phyloP scores from a whole-genome alignment of 2,113 vertebrate genomes.

The Struthidea cinerea region DNA sequence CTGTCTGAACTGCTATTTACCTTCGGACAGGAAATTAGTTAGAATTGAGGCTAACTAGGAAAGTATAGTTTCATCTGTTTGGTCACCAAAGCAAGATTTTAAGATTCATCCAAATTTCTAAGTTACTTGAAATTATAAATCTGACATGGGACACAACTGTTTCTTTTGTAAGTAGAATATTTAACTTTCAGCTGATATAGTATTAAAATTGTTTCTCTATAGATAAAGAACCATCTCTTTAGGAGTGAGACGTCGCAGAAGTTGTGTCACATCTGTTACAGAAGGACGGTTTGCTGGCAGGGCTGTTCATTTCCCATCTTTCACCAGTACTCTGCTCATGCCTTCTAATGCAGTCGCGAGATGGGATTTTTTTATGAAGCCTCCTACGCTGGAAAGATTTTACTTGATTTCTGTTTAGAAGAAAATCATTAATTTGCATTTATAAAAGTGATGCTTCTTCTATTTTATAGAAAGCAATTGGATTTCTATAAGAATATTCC shows the following conservation, averaged over 20 bases:
- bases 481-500: background rate
- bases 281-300: background rate
- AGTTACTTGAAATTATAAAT: background rate
- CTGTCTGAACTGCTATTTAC: background rate
- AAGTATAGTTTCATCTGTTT: background rate
- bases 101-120: background rate
- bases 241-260: background rate
- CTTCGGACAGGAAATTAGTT: background rate
- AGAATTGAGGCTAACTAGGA: background rate
- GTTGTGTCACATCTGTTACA: background rate
- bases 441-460: background rate
- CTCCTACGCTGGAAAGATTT: background rate
- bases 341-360: background rate
- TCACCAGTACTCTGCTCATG: background rate
- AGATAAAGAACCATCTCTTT: background rate
- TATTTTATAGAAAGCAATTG: background rate
- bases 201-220: background rate
- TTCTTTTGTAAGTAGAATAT: background rate
- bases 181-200: background rate
- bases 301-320: background rate
- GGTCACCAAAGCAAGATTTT: background rate
- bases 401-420: background rate
- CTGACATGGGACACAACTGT: background rate
- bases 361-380: background rate
- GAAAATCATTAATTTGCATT: background rate